Evolutionary conservation across 2,797 vertebrate species (phyloP).

Genomic region (Gadopsis marmoratus): DNA sequence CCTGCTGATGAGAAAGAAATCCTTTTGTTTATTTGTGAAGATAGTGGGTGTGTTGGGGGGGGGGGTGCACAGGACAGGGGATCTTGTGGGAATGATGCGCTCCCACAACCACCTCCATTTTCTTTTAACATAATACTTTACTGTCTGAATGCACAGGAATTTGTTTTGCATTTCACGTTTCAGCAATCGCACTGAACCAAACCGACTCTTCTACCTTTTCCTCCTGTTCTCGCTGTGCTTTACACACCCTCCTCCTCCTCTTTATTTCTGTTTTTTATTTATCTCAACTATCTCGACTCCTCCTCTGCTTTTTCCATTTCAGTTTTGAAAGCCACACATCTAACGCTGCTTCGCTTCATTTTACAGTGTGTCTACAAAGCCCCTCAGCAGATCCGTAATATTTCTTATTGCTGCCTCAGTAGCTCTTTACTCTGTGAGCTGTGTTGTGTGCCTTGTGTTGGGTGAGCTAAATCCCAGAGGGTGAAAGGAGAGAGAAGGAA

Average conservation of each 20-base stretch:
- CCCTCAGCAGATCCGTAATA: conserved; percentile 46
- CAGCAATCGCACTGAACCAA: conserved; percentile 33
- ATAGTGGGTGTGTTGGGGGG: conserved; percentile 11
- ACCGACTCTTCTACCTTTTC: not conserved
- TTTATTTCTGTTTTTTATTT: not conserved
- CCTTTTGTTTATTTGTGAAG: conserved; percentile 26
- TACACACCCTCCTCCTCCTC: not conserved
- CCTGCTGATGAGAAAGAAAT: conserved; percentile 15
- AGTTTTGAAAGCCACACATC: conserved; percentile 39
- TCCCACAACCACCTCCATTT: conserved; percentile 2
- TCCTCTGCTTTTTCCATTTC: conserved; percentile 12
- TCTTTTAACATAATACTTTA: conserved; percentile 26
- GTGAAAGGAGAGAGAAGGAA: conserved; percentile 24
- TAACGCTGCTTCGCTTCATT: conserved; percentile 10
- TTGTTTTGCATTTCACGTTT: conserved; percentile 56
- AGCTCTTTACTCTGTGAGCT: conserved; percentile 51
- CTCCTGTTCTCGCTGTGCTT: conserved; percentile 22
- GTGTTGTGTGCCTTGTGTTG: conserved; percentile 38
- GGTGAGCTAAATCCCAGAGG: conserved; percentile 41
- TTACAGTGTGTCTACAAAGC: conserved; percentile 41
- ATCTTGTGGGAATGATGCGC: conserved; percentile 17
- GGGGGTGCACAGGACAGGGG: conserved; percentile 10
- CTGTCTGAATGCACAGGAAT: conserved; percentile 19
- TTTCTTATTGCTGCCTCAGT: conserved; percentile 59
- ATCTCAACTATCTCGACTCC: conserved; percentile 6